Base-by-base conservation (phyloP, 1,140 invertebrate species). In the Drosophila bifasciata region DNA sequence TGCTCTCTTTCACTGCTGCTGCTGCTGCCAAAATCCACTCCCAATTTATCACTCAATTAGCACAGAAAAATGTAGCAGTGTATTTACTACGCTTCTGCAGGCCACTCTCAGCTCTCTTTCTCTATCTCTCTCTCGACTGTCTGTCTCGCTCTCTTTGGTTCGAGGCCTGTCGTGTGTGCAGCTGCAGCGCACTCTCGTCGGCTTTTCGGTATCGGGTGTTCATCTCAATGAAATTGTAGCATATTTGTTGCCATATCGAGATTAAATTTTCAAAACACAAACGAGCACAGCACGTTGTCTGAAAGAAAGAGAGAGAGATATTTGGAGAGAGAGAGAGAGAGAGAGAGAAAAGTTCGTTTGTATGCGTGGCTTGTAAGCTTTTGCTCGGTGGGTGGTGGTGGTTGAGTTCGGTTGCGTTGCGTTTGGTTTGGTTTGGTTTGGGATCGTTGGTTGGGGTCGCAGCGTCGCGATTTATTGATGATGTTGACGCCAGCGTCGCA, bases 21-120 rank as follows among this genome's bases (percentile, higher is more conserved):
- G 56, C 8, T 25, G 50, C 50, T 32, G 32, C 45, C 83, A 69
- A 88, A 88, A 88, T 88, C 79, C 85, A 89, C 85, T 89, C 79
- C 88, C 88, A 90, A 90, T 90, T 90, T 90, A 90, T 90, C 88
- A 90, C 88, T 90, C 88, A 90, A 90, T 90, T 90, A 90, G 88
- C 88, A 88, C 88, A 75, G 78, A 90, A 88, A 90, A 90, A 90
- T 90, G 88, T 90, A 90, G 88, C 86, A 88, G 85, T 81, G 78
- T 88, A 90, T 90, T 90, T 88, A 90, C 86, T 90, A 86, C 79
- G 81, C 88, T 90, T 79, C 81, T 90, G 68, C 51, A 72, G 70
- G 51, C 56, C 39, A 51, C 58, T 64, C 64, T 66, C 74, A 41
- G 58, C 44, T 52, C 48, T 60, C 32, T 49, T 1, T 48, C 40